Conservation (phyloP, 1,140 invertebrate genomes). For the Lutraria rhynchaena region DNA sequence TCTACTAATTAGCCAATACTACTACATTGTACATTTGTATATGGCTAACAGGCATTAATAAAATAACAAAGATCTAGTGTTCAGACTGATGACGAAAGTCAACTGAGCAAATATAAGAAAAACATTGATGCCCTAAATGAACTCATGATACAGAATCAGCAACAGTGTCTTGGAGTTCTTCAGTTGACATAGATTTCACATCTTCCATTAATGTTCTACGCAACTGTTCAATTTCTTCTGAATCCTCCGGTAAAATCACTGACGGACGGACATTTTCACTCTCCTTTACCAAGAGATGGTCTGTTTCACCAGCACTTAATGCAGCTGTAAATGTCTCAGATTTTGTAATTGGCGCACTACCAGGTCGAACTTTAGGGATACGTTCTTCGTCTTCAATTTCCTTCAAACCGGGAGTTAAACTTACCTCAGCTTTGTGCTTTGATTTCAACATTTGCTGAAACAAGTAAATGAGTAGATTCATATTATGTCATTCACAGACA, state of each 20-base stretch:
- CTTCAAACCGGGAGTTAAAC: conserved; percentile 34
- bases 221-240: conserved; percentile 37
- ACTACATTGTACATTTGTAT: too few species aligned
- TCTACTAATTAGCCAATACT: too few species aligned
- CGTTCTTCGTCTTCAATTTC: conserved; percentile 46
- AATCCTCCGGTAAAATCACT: conserved; percentile 50
- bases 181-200: conserved; percentile 35
- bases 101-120: not conserved
- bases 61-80: too few species aligned
- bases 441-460: conserved; percentile 53
- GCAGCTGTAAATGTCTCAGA: conserved; percentile 33
- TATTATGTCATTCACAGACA: too few species aligned
- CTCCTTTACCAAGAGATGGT: conserved; percentile 25
- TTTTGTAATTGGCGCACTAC: conserved; percentile 57
- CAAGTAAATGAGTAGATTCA: not conserved
- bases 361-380: conserved; percentile 47
- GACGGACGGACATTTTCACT: conserved; percentile 26
- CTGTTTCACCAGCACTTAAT: conserved; percentile 50
- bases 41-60: too few species aligned
- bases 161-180: conserved; percentile 25
- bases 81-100: too few species aligned
- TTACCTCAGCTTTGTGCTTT: conserved; percentile 52
- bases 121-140: not conserved
- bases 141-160: conserved; percentile 33
- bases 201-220: conserved; percentile 30